Evolutionary conservation across 2,888 invertebrate species (phyloP).

Genomic region (Taenaris catops): DNA sequence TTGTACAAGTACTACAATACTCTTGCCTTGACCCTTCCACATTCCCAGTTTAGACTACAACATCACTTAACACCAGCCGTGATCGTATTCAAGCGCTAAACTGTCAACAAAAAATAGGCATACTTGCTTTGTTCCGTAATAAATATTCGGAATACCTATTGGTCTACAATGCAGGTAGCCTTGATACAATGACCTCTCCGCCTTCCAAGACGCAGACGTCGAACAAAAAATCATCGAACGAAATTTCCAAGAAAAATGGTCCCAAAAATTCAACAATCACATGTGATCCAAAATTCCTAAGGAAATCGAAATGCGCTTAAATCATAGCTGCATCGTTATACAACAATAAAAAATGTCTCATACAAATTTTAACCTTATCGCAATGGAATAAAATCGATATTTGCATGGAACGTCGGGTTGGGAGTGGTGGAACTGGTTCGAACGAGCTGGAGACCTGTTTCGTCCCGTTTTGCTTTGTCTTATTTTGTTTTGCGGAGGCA

Average conservation of each 20-base stretch:
- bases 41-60: too few species aligned
- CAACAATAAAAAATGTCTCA: slow-evolving; percentile 24
- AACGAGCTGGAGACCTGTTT: slow-evolving; percentile 54
- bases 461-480: slow-evolving; percentile 53
- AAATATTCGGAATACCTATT: slow-evolving; percentile 13
- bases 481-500: slow-evolving; percentile 74
- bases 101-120: too few species aligned
- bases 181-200: slow-evolving; percentile 22
- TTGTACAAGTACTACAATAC: too few species aligned
- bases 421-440: slow-evolving; percentile 62
- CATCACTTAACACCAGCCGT: too few species aligned
- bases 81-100: too few species aligned
- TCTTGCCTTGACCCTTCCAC: too few species aligned
- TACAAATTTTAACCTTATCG: too few species aligned
- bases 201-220: slow-evolving; percentile 22
- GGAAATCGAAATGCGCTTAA: slow-evolving; percentile 72
- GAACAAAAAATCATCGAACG: slow-evolving; percentile 24
- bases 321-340: slow-evolving; percentile 47
- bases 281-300: slow-evolving; percentile 59
- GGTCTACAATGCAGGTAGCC: slow-evolving; percentile 18
- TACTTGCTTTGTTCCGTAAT: too few species aligned
- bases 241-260: slow-evolving; percentile 27
- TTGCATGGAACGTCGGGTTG: slow-evolving; percentile 44
- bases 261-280: slow-evolving; percentile 34
- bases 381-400: too few species aligned